These are phyloP conservation scores for Epinotia ramella DNA, from an alignment of 2,888 invertebrate species.

Conservation along the genomic window DNA sequence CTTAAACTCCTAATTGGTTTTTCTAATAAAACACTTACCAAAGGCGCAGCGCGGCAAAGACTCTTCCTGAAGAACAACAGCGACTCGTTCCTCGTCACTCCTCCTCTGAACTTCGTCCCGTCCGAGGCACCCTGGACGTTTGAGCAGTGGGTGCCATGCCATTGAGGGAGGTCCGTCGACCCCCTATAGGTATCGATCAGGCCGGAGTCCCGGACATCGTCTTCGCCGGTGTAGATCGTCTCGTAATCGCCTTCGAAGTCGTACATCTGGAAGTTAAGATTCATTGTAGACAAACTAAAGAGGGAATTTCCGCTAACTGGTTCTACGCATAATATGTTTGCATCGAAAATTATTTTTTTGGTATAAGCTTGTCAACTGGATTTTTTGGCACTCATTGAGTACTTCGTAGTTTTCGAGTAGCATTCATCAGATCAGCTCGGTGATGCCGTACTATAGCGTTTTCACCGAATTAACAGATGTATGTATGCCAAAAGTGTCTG, in stretches of 20 bases:
- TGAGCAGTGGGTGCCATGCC: slow-evolving; percentile 91
- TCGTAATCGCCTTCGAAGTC: slow-evolving; percentile 92
- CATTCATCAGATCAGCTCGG: too few relatives aligned
- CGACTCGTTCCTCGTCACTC: slow-evolving; percentile 88
- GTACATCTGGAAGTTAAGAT: slow-evolving; percentile 88
- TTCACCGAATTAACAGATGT: too few relatives aligned
- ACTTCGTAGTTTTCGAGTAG: too few relatives aligned
- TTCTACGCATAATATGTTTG: too few relatives aligned
- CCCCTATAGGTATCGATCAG: slow-evolving; percentile 92
- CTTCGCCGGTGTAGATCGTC: slow-evolving; percentile 90
- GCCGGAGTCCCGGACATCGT: slow-evolving; percentile 87
- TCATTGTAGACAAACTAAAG: neutral
- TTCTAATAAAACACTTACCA: slow-evolving; percentile 84
- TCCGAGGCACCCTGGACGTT: slow-evolving; percentile 92
- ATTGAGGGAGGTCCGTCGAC: slow-evolving; percentile 89
- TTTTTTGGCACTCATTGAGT: too few relatives aligned
- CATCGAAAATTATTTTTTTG: too few relatives aligned
- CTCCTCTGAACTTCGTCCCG: slow-evolving; percentile 93
- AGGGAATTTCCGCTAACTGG: neutral
- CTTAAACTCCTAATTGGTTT: too few relatives aligned
- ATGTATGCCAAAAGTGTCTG: too few relatives aligned
- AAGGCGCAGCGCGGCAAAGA: slow-evolving; percentile 91
- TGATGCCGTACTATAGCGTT: too few relatives aligned
- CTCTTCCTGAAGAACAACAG: slow-evolving; percentile 93
- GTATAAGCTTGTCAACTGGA: too few relatives aligned